Conservation (phyloP, 2,888 invertebrate species). For the Altica lythri region DNA sequence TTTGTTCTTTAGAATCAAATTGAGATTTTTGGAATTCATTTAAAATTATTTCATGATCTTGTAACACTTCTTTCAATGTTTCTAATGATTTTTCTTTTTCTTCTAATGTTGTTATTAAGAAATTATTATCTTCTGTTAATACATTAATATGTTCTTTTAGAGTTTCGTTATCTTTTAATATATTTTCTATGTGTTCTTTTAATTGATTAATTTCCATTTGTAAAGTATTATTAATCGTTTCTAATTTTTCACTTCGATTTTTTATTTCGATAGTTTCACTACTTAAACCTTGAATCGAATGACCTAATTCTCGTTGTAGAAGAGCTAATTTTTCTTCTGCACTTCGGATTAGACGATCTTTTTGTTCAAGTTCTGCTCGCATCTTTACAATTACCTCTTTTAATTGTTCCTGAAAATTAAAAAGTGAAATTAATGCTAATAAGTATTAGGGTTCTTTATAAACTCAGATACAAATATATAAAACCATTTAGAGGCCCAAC, state of each 20-base stretch:
- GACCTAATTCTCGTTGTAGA: slow-evolving; percentile 49
- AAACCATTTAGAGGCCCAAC: not conserved
- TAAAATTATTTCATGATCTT: slow-evolving; percentile 35
- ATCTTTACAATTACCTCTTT: slow-evolving; percentile 47
- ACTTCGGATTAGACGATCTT: slow-evolving; percentile 46
- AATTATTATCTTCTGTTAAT: slow-evolving; percentile 24
- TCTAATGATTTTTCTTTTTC: slow-evolving; percentile 37
- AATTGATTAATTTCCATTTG: slow-evolving; percentile 12
- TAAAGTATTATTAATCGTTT: not conserved
- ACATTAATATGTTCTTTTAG: slow-evolving; percentile 22
- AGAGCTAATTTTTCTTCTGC: slow-evolving; percentile 51
- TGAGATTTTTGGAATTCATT: slow-evolving; percentile 21
- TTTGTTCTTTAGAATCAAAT: slow-evolving; percentile 6
- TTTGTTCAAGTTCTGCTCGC: slow-evolving; percentile 50
- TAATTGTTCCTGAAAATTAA: slow-evolving; percentile 44
- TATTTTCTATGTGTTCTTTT: slow-evolving; percentile 30
- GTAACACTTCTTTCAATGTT: slow-evolving; percentile 36
- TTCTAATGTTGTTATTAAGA: slow-evolving; percentile 27
- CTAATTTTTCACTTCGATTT: slow-evolving; percentile 17
- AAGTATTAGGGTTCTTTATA: not conserved
- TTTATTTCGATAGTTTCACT: slow-evolving; percentile 39
- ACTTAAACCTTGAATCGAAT: slow-evolving; percentile 48
- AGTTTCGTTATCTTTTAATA: slow-evolving; percentile 42
- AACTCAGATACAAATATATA: not conserved
- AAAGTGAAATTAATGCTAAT: not conserved